Percentiles rank a stretch among this genome's conserved stretches.
These are phyloP conservation scores for Ceyx cyanopectus DNA, from an alignment of 2,113 vertebrate species.

Conservation along the genomic window DNA sequence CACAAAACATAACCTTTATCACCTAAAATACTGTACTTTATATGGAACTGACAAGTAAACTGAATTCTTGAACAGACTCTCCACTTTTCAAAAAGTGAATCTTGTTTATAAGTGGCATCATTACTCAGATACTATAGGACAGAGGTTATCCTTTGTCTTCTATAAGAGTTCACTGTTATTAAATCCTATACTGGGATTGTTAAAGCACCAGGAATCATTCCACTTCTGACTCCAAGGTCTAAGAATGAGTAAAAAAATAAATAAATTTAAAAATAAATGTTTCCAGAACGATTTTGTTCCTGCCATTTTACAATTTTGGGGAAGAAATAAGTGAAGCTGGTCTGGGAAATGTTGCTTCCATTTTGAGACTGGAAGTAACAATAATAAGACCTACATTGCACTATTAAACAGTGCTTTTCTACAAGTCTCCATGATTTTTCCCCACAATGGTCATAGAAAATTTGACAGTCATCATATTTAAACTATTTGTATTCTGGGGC, in stretches of 20 bases:
- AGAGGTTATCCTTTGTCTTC: not conserved
- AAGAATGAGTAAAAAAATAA: not conserved
- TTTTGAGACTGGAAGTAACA: not conserved
- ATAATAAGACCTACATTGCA: not conserved
- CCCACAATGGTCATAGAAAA: not conserved
- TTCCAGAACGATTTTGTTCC: not conserved
- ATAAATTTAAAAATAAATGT: no score
- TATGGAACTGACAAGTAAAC: not conserved
- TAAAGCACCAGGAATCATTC: not conserved
- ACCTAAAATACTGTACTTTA: not conserved
- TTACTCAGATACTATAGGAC: not conserved
- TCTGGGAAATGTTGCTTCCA: not conserved
- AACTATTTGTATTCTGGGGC: not conserved
- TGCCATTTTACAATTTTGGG: not conserved
- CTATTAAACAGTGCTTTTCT: not conserved
- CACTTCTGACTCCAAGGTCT: not conserved
- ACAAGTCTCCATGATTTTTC: not conserved
- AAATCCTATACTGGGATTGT: not conserved
- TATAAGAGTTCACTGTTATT: not conserved
- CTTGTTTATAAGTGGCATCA: not conserved
- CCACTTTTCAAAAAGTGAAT: not conserved
- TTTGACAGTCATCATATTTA: not conserved
- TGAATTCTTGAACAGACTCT: not conserved
- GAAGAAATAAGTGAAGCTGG: not conserved
- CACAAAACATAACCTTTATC: not conserved